Evolutionary conservation across 1,140 invertebrate genomes (phyloP).

Genomic region (Calosoma granatense): DNA sequence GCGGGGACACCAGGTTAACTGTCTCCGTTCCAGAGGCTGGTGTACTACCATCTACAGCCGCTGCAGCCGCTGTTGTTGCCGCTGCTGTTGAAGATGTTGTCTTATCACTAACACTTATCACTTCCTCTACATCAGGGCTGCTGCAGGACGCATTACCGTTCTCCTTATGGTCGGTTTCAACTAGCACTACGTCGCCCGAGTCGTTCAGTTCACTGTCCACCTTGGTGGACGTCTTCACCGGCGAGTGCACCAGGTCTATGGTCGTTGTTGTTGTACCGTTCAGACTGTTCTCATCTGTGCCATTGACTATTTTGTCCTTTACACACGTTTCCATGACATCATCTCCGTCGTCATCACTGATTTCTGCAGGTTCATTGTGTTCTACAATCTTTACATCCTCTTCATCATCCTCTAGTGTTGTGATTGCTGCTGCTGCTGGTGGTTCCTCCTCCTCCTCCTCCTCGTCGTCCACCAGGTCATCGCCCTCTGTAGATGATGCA

Average conservation of each 20-base stretch:
- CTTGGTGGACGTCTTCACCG: constrained; percentile 13
- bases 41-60: too few relatives aligned
- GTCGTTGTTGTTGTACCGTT: constrained; percentile 29
- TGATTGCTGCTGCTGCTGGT: constrained; percentile 14
- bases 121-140: constrained; percentile 40
- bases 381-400: constrained; percentile 29
- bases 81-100: too few relatives aligned
- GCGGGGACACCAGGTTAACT: constrained; percentile 26
- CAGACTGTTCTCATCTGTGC: constrained; percentile 17
- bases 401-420: constrained; percentile 20
- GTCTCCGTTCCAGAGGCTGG: constrained; percentile 38
- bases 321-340: constrained; percentile 13
- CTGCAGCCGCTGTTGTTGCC: constrained; percentile 14
- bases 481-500: constrained; percentile 11
- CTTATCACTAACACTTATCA: constrained; percentile 16
- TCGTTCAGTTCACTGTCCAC: constrained; percentile 33
- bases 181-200: constrained; percentile 26
- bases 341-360: constrained; percentile 21
- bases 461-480: constrained; percentile 13
- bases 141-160: constrained; percentile 31
- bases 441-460: constrained; percentile 15
- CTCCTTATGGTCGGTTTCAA: constrained; percentile 23
- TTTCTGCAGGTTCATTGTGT: constrained; percentile 28
- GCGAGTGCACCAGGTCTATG: constrained; percentile 26
- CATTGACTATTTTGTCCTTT: constrained; percentile 19